Percentiles rank a stretch among this genome's conserved stretches.
Conservation (phyloP, 2,888 invertebrate species). For the Mythimna vitellina region DNA sequence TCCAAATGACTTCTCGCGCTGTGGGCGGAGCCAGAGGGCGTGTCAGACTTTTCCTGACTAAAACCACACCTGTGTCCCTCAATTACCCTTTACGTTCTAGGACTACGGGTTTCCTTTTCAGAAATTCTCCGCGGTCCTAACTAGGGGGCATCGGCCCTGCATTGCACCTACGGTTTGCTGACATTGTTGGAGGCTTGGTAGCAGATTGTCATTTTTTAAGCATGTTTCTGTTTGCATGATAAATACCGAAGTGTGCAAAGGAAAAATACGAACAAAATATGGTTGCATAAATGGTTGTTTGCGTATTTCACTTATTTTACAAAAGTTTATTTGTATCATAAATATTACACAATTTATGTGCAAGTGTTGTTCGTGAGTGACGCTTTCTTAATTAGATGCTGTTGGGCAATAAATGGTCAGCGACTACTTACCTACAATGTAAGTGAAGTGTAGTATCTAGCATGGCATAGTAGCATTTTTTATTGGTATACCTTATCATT, state of each 20-base stretch:
- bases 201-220: background rate
- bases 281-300: slow-evolving; percentile 30
- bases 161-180: too few relatives aligned
- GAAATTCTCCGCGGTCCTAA: too few relatives aligned
- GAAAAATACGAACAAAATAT: slow-evolving; percentile 9
- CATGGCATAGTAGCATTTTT: background rate
- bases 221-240: background rate
- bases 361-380: slow-evolving; percentile 57
- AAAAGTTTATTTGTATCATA: slow-evolving; percentile 42
- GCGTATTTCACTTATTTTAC: slow-evolving; percentile 24
- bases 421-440: slow-evolving; percentile 27
- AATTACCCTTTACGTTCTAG: too few relatives aligned
- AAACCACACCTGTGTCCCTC: too few relatives aligned
- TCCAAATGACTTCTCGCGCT: too few relatives aligned
- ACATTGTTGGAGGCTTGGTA: too few relatives aligned
- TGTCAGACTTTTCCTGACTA: too few relatives aligned
- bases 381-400: slow-evolving; percentile 67
- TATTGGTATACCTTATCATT: too few relatives aligned
- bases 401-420: slow-evolving; percentile 50
- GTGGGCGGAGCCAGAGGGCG: too few relatives aligned
- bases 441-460: background rate
- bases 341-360: slow-evolving; percentile 65
- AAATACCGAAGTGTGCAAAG: slow-evolving; percentile 3
- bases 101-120: too few relatives aligned
- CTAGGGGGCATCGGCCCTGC: too few relatives aligned